A percentile compares a stretch with the other conserved stretches of the same genome.
These are phyloP conservation scores for Thecophora atra DNA, from an alignment of 2,888 invertebrate species.

Conservation along the genomic window DNA sequence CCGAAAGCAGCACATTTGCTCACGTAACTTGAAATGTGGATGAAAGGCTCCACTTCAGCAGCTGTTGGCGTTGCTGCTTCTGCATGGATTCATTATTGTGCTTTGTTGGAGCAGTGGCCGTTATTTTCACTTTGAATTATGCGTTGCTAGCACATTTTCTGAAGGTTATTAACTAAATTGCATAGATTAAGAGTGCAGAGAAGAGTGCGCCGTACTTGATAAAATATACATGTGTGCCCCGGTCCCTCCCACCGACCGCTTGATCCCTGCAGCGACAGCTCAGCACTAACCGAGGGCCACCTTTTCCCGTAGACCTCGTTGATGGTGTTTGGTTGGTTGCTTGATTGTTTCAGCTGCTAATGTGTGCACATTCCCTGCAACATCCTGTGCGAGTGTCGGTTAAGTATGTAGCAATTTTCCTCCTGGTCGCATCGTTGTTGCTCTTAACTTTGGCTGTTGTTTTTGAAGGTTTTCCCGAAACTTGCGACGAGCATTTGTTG, in stretches of 20 bases:
- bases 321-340: too few relatives aligned
- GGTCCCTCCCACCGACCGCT: too few relatives aligned
- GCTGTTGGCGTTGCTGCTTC: neutral
- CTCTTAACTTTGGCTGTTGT: neutral
- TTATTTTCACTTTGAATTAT: conserved; percentile 42
- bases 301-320: too few relatives aligned
- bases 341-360: neutral
- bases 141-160: conserved; percentile 46
- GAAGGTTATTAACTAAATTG: conserved; percentile 64
- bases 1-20: neutral
- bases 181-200: conserved; percentile 61
- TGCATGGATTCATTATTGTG: neutral
- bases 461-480: neutral
- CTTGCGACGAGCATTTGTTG: too few relatives aligned
- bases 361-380: neutral
- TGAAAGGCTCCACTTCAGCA: neutral
- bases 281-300: too few relatives aligned
- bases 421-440: neutral
- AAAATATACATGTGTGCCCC: neutral
- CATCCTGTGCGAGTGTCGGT: conserved; percentile 7
- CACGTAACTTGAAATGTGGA: neutral
- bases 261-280: too few relatives aligned
- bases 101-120: neutral
- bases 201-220: conserved; percentile 9
- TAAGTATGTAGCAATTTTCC: neutral